phyloP scores from a whole-genome alignment of 2,797 vertebrate species.

The Silurus lanzhouensis region DNA sequence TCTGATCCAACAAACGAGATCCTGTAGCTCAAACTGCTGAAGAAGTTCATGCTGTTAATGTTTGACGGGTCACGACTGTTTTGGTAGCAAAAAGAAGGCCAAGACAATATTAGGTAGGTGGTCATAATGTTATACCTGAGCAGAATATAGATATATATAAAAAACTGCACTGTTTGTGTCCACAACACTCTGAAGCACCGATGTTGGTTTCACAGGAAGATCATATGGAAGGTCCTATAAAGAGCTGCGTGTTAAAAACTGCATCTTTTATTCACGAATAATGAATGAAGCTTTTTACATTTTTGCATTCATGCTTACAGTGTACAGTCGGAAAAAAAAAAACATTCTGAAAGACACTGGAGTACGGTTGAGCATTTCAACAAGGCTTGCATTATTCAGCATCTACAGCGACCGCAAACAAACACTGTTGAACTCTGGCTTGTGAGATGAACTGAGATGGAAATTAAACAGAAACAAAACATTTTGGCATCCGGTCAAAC shows the following conservation, averaged over 20 bases:
- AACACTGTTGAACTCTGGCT: conserved; percentile 17
- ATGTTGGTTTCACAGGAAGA: neutral
- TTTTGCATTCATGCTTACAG: too few species aligned
- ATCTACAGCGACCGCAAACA: neutral
- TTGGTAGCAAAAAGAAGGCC: too few species aligned
- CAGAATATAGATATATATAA: too few species aligned
- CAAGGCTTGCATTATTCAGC: conserved; percentile 38
- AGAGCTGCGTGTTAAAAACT: neutral
- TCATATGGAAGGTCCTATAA: neutral
- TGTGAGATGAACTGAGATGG: conserved; percentile 54
- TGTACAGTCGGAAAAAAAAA: neutral
- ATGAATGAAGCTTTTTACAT: neutral
- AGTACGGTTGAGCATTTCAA: neutral
- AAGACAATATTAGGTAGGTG: too few species aligned
- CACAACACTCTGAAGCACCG: neutral
- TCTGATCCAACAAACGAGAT: too few species aligned
- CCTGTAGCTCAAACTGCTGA: too few species aligned
- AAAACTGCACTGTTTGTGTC: neutral
- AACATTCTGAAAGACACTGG: neutral
- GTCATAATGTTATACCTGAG: too few species aligned
- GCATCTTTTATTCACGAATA: too few species aligned
- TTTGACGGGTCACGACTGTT: too few species aligned
- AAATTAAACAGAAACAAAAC: conserved; percentile 40
- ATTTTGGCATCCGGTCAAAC: conserved; percentile 55
- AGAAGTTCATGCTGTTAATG: too few species aligned